Evolutionary conservation across 2,797 vertebrate genomes (phyloP).

Genomic region (Botia kubotai): DNA sequence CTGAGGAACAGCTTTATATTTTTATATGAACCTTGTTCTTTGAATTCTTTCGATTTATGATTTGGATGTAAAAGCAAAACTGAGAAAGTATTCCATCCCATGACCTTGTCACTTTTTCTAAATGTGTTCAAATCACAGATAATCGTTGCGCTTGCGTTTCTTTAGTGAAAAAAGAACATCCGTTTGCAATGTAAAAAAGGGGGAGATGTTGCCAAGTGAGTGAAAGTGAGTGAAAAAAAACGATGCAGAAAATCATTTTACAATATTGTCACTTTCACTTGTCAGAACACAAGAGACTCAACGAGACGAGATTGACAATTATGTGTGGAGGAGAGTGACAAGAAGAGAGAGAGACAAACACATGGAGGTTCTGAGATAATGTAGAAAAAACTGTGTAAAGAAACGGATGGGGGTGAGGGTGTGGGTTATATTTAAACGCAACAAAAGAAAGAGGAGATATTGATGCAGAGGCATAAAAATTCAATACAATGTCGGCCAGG

Average conservation of each 20-base stretch:
- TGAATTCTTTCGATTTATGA: too few relatives aligned
- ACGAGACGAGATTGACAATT: constrained; percentile 26
- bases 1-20: too few relatives aligned
- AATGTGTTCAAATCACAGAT: constrained; percentile 2
- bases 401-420: background rate
- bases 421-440: constrained; percentile 43
- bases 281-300: constrained; percentile 2
- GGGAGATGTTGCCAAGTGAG: constrained; percentile 4
- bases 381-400: background rate
- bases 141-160: background rate
- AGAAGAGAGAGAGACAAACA: constrained; percentile 18
- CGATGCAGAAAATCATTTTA: constrained; percentile 23
- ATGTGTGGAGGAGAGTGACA: constrained; percentile 22
- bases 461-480: constrained; percentile 16
- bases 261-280: constrained; percentile 41
- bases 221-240: background rate
- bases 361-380: background rate
- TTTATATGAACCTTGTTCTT: too few relatives aligned
- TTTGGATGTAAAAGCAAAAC: background rate
- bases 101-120: background rate
- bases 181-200: constrained; percentile 6
- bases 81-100: background rate
- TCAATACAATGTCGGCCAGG: constrained; percentile 25
- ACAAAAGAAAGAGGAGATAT: constrained; percentile 48
- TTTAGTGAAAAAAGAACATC: constrained; percentile 1